Percentiles rank a stretch among this genome's conserved stretches.
Conservation (phyloP, 2,113 vertebrate species). For the Emberiza fucata region DNA sequence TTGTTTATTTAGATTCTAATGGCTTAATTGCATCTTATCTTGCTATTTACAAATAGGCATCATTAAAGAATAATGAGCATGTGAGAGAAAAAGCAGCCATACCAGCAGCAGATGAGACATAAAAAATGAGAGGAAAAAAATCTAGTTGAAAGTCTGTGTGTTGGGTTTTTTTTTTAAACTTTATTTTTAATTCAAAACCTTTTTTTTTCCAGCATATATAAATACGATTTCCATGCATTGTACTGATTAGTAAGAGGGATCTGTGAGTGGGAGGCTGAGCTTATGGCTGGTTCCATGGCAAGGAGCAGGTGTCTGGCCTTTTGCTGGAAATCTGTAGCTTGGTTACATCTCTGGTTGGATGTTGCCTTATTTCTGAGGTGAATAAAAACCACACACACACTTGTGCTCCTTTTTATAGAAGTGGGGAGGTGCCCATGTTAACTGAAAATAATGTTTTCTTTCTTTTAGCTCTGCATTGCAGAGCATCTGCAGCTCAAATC, state of each 20-base stretch:
- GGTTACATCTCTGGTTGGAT: not conserved
- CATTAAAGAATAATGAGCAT: conserved; percentile 74
- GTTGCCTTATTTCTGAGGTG: not conserved
- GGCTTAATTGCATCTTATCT: conserved; percentile 80
- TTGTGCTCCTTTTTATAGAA: not conserved
- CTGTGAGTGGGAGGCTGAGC: not conserved
- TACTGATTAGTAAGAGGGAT: not conserved
- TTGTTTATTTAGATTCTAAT: conserved; percentile 78
- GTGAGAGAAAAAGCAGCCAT: conserved; percentile 7
- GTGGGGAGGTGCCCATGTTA: not conserved
- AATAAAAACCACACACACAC: not conserved
- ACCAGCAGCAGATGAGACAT: conserved; percentile 16
- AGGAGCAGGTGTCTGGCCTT: not conserved
- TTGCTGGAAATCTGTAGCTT: not conserved
- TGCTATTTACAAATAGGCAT: conserved; percentile 84
- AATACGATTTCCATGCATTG: not conserved
- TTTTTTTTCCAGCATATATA: not conserved
- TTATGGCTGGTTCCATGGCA: not conserved
- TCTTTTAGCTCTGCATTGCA: conserved; percentile 5
- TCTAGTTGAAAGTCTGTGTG: not conserved
- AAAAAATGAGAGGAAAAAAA: not conserved
- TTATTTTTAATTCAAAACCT: not conserved
- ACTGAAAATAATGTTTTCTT: not conserved
- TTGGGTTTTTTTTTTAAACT: not conserved
- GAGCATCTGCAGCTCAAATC: conserved; percentile 21